A percentile compares a stretch with the other conserved stretches of the same genome.
Evolutionary conservation across 1,140 invertebrate genomes (phyloP).

Genomic region (Sitophilus oryzae): DNA sequence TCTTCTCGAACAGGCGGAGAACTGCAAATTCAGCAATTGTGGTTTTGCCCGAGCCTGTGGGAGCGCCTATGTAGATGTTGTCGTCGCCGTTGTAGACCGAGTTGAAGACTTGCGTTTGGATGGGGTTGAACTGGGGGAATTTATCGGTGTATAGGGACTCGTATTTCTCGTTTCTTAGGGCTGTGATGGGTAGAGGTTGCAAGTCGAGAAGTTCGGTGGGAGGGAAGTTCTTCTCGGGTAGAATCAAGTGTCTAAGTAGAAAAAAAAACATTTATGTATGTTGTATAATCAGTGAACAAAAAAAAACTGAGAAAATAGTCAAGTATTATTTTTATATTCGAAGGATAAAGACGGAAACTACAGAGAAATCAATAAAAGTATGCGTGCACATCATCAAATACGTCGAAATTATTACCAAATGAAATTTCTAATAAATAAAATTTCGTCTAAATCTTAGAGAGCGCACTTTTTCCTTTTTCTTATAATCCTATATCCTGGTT

Average conservation of each 20-base stretch:
- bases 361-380: too few species aligned
- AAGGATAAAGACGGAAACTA: too few species aligned
- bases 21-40: conserved; percentile 97
- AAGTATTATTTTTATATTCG: too few species aligned
- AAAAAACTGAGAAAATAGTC: not conserved
- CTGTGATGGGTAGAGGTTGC: conserved; percentile 88
- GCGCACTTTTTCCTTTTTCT: too few species aligned
- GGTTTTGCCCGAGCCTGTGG: conserved; percentile 95
- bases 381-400: too few species aligned
- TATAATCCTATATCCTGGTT: too few species aligned
- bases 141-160: conserved; percentile 80
- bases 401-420: too few species aligned
- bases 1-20: conserved; percentile 76
- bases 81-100: conserved; percentile 98
- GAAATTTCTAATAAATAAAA: too few species aligned
- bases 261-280: not conserved
- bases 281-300: not conserved
- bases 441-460: too few species aligned
- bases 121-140: conserved; percentile 96
- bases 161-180: conserved; percentile 75
- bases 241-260: conserved; percentile 85
- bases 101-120: conserved; percentile 99
- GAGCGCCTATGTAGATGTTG: conserved; percentile 97
- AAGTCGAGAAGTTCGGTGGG: conserved; percentile 97
- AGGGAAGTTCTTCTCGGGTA: conserved; percentile 97